phyloP scores from a whole-genome alignment of 1,140 invertebrate genomes.

The Trinorchestia longiramus region DNA sequence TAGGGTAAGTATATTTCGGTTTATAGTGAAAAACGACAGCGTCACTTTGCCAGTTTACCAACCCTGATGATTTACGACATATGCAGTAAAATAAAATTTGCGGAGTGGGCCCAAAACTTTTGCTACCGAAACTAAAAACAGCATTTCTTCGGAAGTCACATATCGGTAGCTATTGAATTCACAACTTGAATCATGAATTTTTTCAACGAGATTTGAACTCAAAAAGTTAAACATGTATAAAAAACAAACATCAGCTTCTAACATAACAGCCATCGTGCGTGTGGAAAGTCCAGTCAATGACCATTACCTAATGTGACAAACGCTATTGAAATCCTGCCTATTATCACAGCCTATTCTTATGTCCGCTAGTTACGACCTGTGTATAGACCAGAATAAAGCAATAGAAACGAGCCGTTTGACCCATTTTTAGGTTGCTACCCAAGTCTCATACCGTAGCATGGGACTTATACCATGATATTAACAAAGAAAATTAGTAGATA shows the following conservation, averaged over 20 bases:
- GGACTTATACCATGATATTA: neutral
- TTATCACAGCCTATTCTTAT: neutral
- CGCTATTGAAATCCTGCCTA: neutral
- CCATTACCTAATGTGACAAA: neutral
- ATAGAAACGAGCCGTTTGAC: too few relatives aligned
- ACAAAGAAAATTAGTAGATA: neutral
- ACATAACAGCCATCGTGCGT: neutral
- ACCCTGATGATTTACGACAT: neutral
- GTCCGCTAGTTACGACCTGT: neutral
- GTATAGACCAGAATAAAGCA: too few relatives aligned
- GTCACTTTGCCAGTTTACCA: neutral
- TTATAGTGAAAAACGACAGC: neutral
- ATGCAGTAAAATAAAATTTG: neutral
- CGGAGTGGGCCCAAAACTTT: neutral
- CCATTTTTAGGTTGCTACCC: too few relatives aligned
- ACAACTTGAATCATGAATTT: neutral
- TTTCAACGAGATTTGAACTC: neutral
- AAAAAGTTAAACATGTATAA: neutral
- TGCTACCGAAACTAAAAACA: neutral
- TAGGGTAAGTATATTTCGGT: neutral
- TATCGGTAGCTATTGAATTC: neutral
- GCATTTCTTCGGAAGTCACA: neutral
- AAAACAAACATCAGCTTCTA: neutral
- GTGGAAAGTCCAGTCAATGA: neutral
- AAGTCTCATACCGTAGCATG: too few relatives aligned